These are phyloP conservation scores for Tinamus major DNA, from an alignment of 2,797 vertebrate species.

Conservation along the genomic window DNA sequence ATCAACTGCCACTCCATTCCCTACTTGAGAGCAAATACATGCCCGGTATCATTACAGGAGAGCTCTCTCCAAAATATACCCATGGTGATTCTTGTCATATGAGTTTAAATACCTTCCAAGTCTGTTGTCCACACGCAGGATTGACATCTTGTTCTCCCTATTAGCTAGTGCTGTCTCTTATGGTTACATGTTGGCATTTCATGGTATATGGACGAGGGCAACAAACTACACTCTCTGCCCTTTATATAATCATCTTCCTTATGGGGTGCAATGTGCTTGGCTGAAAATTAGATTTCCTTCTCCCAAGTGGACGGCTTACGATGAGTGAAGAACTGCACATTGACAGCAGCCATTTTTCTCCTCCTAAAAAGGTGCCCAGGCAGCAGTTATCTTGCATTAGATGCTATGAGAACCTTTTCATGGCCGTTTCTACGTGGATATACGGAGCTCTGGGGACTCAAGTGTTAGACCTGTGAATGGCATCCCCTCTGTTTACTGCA, in stretches of 20 bases:
- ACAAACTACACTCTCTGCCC: not conserved
- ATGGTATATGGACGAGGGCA: not conserved
- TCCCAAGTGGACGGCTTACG: too few relatives aligned
- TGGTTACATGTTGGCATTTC: not conserved
- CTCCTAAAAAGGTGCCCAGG: not conserved
- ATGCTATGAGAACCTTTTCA: not conserved
- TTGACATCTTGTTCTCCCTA: not conserved
- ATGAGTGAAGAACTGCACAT: not conserved
- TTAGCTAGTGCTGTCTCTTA: not conserved
- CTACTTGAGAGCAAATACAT: accelerated
- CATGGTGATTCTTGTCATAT: not conserved
- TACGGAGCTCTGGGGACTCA: not conserved
- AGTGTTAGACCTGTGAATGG: not conserved
- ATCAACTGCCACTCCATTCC: not conserved
- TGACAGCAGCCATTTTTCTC: not conserved
- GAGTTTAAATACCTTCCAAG: not conserved
- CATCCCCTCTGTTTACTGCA: not conserved
- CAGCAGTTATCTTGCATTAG: not conserved
- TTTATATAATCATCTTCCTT: not conserved
- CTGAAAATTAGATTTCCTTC: not conserved
- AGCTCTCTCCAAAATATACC: not conserved
- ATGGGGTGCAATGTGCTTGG: not conserved
- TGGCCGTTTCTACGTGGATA: too few relatives aligned
- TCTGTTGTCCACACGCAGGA: not conserved
- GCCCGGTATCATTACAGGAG: accelerated